Base-by-base conservation (phyloP, 2,113 vertebrate species). In the Cervus canadensis region DNA sequence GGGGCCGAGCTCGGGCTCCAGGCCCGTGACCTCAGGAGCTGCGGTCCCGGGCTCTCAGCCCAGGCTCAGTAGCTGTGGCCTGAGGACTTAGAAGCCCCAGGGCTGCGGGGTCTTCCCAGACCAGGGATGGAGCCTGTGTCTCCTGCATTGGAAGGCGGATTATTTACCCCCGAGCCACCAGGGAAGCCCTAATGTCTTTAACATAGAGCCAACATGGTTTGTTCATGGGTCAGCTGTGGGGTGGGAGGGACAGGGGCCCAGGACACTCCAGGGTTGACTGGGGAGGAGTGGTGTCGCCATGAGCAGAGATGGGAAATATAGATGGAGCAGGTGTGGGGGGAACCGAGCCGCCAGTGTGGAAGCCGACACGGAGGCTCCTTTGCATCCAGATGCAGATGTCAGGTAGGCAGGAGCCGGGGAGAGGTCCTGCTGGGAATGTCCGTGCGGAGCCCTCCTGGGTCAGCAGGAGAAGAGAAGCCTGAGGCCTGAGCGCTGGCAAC, bases 211-310 rank as follows among this genome's bases (percentile, higher is more conserved):
- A 28, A 2, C 12, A 23, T 15, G 9, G 40, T 74, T 64, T 43
- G 33, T 43, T 43, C 13, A 6, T 43, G 54, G 56, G 48, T 93
- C 36, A n/a, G 50, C 12, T 62, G 6, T 36, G 36, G 25, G 7
- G 1, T 15, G 17, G 5, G 17, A n/a, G 57, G 81, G 43, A 67
- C 4, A 25, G 33, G n/a, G 3, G 17, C 21, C 14, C 33, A 33
- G 56, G 30, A 7, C 30, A 33, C 1, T 4, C 2, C 21, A 1
- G 14, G 50, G 48, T 57, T 62, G 60, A 10, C 48, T 6, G 6
- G 28, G 9, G n/a, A 36, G 5, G 33, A 30, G 13, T 52, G 45
- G 54, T 0, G 0, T 43, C 0, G 8, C 11, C 4, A 1, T 60
- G 52, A 17, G 7, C 57, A 11, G 36, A 6, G 3, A 10, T 25